phyloP scores from a whole-genome alignment of 2,888 invertebrate genomes.

The Nebria brevicollis region DNA sequence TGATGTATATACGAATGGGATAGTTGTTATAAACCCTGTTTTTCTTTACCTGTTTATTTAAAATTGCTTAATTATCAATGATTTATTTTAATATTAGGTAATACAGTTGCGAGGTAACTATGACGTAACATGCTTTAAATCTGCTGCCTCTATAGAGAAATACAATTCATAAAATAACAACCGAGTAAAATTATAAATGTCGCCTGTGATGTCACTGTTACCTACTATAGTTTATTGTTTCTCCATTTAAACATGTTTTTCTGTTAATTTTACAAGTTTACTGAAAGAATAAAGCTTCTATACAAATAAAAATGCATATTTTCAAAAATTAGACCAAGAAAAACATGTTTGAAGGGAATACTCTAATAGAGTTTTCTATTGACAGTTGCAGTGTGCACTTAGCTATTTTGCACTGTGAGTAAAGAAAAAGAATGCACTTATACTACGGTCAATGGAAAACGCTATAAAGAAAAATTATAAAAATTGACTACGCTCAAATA shows the following conservation, averaged over 20 bases:
- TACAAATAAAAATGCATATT: neutral
- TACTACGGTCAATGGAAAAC: neutral
- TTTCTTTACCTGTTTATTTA: slow-evolving; percentile 4
- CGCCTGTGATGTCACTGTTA: neutral
- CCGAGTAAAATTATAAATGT: neutral
- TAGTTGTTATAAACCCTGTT: neutral
- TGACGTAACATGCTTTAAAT: neutral
- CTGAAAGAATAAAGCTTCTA: neutral
- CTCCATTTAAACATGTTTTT: neutral
- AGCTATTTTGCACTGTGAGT: neutral
- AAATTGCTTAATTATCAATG: slow-evolving; percentile 8
- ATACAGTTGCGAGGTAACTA: neutral
- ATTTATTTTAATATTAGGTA: neutral
- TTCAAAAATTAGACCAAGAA: neutral
- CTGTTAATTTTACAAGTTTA: slow-evolving; percentile 1
- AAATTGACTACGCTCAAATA: neutral
- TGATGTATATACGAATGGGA: slow-evolving; percentile 15
- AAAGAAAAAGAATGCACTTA: neutral
- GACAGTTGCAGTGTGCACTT: neutral
- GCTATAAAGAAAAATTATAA: neutral
- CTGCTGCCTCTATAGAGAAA: neutral
- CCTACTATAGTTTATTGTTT: neutral
- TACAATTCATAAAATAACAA: neutral
- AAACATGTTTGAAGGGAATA: neutral
- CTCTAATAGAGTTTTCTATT: neutral